Percentiles rank a stretch among this genome's conserved stretches.
These are phyloP conservation scores for Epicampocera succincta DNA, from an alignment of 2,888 invertebrate species.

Conservation along the genomic window DNA sequence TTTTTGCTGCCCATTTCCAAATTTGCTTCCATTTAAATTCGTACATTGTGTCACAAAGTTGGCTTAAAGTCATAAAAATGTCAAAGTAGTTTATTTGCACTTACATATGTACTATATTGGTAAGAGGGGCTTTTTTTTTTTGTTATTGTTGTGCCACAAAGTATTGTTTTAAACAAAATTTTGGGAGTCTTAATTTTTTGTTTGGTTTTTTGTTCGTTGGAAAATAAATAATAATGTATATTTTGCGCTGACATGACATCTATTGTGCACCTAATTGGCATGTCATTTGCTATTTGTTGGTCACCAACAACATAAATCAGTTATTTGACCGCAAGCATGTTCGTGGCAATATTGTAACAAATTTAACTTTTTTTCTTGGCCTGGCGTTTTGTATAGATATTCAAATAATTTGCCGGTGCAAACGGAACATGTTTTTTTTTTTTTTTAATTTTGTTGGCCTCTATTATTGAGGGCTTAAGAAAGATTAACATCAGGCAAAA, in stretches of 20 bases:
- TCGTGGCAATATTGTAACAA: slow-evolving; percentile 42
- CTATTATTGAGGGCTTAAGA: slow-evolving; percentile 17
- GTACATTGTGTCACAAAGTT: slow-evolving; percentile 41
- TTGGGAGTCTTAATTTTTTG: not conserved
- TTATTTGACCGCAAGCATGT: slow-evolving; percentile 59
- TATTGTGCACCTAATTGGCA: slow-evolving; percentile 70
- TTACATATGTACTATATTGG: slow-evolving; percentile 4
- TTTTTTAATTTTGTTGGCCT: not conserved
- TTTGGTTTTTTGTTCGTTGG: slow-evolving; percentile 5
- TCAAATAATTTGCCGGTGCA: slow-evolving; percentile 18
- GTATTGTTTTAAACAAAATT: slow-evolving; percentile 48
- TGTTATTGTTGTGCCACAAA: too few species aligned
- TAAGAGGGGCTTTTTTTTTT: slow-evolving; percentile 11
- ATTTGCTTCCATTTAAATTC: slow-evolving; percentile 49
- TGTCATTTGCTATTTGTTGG: slow-evolving; percentile 68
- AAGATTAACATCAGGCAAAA: slow-evolving; percentile 53
- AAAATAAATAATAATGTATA: slow-evolving; percentile 63
- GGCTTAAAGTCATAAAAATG: slow-evolving; percentile 70
- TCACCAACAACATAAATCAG: slow-evolving; percentile 66
- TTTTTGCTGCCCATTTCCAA: slow-evolving; percentile 5
- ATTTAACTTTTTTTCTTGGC: slow-evolving; percentile 35
- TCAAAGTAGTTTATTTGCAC: slow-evolving; percentile 60
- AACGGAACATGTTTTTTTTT: slow-evolving; percentile 38
- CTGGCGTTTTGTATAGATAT: slow-evolving; percentile 33
- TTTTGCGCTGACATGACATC: slow-evolving; percentile 68